These are phyloP conservation scores for Diplogasteroides magnus DNA, from an alignment of 1,140 invertebrate species.

Conservation along the genomic window DNA sequence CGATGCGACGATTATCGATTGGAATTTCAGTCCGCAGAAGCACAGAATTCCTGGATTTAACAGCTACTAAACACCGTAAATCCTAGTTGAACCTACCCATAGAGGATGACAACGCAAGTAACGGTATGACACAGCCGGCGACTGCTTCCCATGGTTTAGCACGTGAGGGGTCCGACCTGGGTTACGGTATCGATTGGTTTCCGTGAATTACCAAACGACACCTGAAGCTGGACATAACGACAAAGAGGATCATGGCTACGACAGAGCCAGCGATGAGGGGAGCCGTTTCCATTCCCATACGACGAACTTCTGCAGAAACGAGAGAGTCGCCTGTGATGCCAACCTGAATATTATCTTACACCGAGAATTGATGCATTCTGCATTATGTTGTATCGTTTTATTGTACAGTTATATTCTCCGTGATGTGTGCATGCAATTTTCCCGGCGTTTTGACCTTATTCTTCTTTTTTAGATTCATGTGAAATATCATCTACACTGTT, in stretches of 20 bases:
- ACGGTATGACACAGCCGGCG: conserved; percentile 47
- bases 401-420: no score
- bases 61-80: neutral
- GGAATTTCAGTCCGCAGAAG: conserved; percentile 33
- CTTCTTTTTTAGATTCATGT: no score
- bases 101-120: conserved; percentile 44
- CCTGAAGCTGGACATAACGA: conserved; percentile 17
- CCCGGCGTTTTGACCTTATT: no score
- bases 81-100: neutral
- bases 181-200: neutral
- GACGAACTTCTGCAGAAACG: conserved; percentile 45
- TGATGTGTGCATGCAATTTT: no score
- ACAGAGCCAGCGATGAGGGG: conserved; percentile 47
- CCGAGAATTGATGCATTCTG: no score
- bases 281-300: conserved; percentile 52
- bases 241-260: conserved; percentile 46
- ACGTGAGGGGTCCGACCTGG: conserved; percentile 37
- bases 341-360: conserved; percentile 39
- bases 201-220: no score
- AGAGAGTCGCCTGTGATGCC: conserved; percentile 52
- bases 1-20: conserved; percentile 51
- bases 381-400: no score
- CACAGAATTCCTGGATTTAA: conserved; percentile 41
- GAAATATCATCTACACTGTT: no score
- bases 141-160: conserved; percentile 49